Evolutionary conservation across 2,888 invertebrate genomes (phyloP).

Genomic region (Formica aserva): DNA sequence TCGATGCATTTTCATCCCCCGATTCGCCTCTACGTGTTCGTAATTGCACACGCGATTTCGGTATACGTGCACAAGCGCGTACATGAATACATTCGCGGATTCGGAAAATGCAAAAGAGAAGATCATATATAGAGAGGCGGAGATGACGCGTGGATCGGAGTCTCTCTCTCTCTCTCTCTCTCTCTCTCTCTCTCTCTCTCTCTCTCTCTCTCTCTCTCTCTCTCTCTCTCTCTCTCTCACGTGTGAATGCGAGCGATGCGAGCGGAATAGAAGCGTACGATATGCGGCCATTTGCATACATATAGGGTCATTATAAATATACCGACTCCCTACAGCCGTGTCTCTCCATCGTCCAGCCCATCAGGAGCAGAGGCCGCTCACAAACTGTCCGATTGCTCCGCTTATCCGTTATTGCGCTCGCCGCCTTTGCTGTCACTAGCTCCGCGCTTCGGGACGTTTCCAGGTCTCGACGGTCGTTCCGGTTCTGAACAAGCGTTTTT

Average conservation of each 20-base stretch:
- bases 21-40: conserved; percentile 48
- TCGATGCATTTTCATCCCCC: conserved; percentile 75
- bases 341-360: conserved; percentile 81
- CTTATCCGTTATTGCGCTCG: conserved; percentile 82
- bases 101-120: conserved; percentile 26
- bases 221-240: conserved; percentile 83
- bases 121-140: conserved; percentile 20
- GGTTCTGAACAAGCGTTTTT: conserved; percentile 65
- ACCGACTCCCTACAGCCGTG: conserved; percentile 78
- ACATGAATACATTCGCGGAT: conserved; percentile 9
- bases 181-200: conserved; percentile 82
- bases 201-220: conserved; percentile 82
- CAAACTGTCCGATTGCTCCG: conserved; percentile 83
- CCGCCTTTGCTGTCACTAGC: conserved; percentile 67
- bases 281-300: conserved; percentile 86
- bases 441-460: conserved; percentile 57
- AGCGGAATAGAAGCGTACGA: conserved; percentile 84
- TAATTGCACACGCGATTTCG: conserved; percentile 52
- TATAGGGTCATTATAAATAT: conserved; percentile 86
- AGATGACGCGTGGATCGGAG: conserved; percentile 70
- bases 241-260: conserved; percentile 74
- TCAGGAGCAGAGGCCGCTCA: conserved; percentile 78
- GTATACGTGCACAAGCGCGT: conserved; percentile 15
- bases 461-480: conserved; percentile 62
- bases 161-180: conserved; percentile 81